phyloP scores from a whole-genome alignment of 2,888 invertebrate species.

The Zelleria hepariella region DNA sequence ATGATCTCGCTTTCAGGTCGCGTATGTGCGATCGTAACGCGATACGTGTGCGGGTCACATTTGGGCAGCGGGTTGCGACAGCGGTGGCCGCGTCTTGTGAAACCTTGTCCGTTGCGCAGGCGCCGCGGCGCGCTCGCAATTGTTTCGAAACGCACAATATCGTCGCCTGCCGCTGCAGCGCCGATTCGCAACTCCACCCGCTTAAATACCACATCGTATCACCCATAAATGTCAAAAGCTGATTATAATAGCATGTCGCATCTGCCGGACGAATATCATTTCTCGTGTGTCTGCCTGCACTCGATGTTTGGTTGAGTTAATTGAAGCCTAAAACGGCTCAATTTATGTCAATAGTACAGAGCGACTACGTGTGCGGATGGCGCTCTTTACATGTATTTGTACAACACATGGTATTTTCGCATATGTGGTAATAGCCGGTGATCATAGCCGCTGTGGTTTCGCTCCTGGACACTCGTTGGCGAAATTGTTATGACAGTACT shows the following conservation, averaged over 20 bases:
- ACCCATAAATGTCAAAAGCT: neutral
- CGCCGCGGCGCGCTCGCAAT: constrained; percentile 48
- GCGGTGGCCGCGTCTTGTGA: constrained; percentile 65
- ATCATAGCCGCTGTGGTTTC: neutral
- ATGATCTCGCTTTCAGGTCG: neutral
- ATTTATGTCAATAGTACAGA: neutral
- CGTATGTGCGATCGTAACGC: constrained; percentile 27
- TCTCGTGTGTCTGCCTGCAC: neutral
- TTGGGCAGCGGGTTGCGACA: constrained; percentile 69
- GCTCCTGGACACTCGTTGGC: neutral
- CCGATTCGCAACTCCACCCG: constrained; percentile 36
- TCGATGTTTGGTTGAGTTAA: neutral
- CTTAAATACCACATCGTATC: neutral
- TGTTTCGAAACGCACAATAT: constrained; percentile 60
- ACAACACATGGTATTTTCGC: neutral
- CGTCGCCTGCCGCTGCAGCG: constrained; percentile 44
- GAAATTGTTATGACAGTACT: neutral
- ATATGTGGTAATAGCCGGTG: neutral
- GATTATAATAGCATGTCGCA: neutral
- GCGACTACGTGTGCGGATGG: neutral
- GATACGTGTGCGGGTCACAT: constrained; percentile 69
- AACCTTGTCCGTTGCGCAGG: constrained; percentile 63
- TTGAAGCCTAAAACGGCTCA: neutral
- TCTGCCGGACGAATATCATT: neutral
- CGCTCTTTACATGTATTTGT: neutral